These are phyloP conservation scores for Montipora capricornis DNA, from an alignment of 64 coral and sea anemone species.

Conservation along the genomic window DNA sequence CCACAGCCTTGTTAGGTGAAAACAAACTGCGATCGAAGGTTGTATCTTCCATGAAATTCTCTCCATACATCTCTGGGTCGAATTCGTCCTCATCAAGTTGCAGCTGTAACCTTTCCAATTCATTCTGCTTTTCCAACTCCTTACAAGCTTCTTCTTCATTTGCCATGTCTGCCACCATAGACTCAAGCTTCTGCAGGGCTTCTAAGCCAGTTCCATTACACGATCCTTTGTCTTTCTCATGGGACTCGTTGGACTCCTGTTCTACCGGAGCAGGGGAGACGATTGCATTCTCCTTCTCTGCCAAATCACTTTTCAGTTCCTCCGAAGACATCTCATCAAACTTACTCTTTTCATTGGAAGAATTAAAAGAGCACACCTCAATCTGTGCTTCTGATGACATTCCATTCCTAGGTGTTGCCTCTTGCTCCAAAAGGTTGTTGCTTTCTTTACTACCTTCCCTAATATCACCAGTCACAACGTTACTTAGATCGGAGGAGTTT, in stretches of 20 bases:
- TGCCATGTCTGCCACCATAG: constrained; percentile 99
- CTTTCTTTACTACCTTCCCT: not conserved
- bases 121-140: constrained; percentile 63
- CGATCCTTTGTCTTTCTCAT: not conserved
- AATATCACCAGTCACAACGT: not conserved
- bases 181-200: constrained; percentile 94
- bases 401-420: not conserved
- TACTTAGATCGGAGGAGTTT: not conserved
- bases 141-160: constrained; percentile 85
- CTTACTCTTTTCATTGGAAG: not conserved
- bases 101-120: constrained; percentile 52
- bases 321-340: not conserved
- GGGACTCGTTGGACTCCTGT: constrained; percentile 2
- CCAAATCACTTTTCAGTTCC: not conserved
- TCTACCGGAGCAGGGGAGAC: not conserved
- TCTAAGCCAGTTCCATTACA: constrained; percentile 41
- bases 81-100: constrained; percentile 35
- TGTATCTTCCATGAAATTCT: constrained; percentile 46
- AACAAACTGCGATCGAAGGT: not conserved
- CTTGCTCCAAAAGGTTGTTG: not conserved
- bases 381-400: not conserved
- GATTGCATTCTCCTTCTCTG: not conserved
- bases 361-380: not conserved
- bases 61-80: constrained; percentile 63
- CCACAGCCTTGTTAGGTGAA: constrained; percentile 62